Percentiles rank a stretch among this genome's conserved stretches.
phyloP scores from a whole-genome alignment of 1,140 invertebrate species.

The Cyphomyrmex costatus region DNA sequence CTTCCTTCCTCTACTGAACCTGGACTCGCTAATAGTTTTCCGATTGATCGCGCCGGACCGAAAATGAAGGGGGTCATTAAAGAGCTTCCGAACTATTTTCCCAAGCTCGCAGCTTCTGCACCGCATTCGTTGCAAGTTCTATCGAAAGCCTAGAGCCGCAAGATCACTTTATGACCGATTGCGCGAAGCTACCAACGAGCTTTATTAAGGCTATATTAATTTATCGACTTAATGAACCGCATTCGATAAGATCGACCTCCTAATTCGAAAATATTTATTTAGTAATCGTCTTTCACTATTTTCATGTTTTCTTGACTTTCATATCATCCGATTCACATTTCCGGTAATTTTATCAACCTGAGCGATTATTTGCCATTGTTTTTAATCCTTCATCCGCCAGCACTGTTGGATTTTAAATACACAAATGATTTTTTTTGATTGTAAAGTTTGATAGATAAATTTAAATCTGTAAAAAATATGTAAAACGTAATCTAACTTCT shows the following conservation, averaged over 20 bases:
- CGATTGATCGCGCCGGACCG: conserved; percentile 60
- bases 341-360: neutral
- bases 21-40: conserved; percentile 67
- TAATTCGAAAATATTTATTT: neutral
- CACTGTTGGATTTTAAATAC: too few relatives aligned
- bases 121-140: conserved; percentile 39
- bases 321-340: neutral
- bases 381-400: neutral
- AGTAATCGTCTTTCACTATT: neutral
- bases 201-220: conserved; percentile 55
- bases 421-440: too few relatives aligned
- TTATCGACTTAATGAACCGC: conserved; percentile 57
- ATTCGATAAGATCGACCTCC: conserved; percentile 11
- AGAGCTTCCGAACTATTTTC: conserved; percentile 74
- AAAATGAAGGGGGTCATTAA: conserved; percentile 75
- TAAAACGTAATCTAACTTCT: too few relatives aligned
- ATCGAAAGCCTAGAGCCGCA: neutral
- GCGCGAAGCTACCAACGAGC: conserved; percentile 8
- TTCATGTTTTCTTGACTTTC: neutral
- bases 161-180: conserved; percentile 66
- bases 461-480: too few relatives aligned
- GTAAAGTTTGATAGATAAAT: too few relatives aligned
- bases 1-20: conserved; percentile 52
- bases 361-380: neutral
- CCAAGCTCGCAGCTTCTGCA: conserved; percentile 66